Percentiles rank a stretch among this genome's conserved stretches.
Conservation (phyloP, 2,113 vertebrate genomes). For the Morone chrysops region DNA sequence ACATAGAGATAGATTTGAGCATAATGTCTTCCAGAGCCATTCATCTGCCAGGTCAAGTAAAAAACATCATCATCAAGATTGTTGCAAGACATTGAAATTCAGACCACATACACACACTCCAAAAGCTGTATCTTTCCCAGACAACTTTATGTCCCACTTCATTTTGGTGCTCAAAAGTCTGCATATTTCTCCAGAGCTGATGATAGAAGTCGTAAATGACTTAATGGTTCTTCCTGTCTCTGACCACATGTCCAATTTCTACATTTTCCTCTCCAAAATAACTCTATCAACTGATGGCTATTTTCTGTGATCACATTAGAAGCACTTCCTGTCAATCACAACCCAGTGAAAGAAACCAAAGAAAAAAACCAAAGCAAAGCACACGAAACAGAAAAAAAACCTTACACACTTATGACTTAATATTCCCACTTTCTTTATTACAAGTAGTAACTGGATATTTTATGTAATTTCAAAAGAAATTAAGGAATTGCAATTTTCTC, state of each 20-base stretch:
- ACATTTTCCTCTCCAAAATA: neutral
- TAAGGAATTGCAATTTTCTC: neutral
- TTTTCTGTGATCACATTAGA: neutral
- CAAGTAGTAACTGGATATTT: neutral
- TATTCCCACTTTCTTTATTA: neutral
- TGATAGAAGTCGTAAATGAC: constrained; percentile 14
- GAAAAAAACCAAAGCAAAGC: neutral
- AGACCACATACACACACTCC: constrained; percentile 12
- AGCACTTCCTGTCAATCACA: neutral
- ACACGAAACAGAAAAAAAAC: neutral
- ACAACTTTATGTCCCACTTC: constrained; percentile 34
- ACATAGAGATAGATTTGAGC: neutral
- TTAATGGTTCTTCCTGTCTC: constrained; percentile 7
- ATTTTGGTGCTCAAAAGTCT: constrained; percentile 24
- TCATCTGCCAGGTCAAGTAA: neutral
- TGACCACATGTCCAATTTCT: neutral
- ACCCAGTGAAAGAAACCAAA: neutral
- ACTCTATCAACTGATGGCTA: neutral
- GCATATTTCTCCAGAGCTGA: constrained; percentile 6
- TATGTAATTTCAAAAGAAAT: neutral
- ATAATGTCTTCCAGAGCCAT: neutral
- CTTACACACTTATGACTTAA: neutral
- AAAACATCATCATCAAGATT: neutral
- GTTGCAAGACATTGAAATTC: constrained; percentile 8
- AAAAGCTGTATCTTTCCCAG: constrained; percentile 1